Evolutionary conservation across 1,140 invertebrate species (phyloP).

Genomic region (Hycleus phaleratus): DNA sequence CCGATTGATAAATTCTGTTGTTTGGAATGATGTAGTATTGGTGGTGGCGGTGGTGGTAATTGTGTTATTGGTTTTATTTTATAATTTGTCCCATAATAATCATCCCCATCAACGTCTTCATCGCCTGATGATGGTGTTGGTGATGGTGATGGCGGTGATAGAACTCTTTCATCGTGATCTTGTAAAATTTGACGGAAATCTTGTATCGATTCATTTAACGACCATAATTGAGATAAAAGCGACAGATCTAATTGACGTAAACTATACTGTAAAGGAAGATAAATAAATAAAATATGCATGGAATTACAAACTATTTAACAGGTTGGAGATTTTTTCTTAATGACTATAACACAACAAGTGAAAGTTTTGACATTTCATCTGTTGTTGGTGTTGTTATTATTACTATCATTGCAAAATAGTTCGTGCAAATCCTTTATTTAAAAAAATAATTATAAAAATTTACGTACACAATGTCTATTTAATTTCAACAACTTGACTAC

Average conservation of each 20-base stretch:
- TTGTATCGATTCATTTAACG: conserved; percentile 79
- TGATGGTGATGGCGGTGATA: conserved; percentile 54
- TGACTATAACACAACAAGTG: background rate
- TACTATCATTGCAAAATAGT: no score
- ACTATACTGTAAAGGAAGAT: conserved; percentile 57
- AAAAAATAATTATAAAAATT: no score
- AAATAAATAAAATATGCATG: no score
- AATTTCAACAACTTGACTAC: no score
- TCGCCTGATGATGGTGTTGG: conserved; percentile 51
- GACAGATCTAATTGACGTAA: conserved; percentile 77
- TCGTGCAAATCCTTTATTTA: no score
- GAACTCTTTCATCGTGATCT: conserved; percentile 53
- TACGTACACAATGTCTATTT: no score
- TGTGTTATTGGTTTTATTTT: conserved; percentile 26
- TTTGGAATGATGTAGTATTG: background rate
- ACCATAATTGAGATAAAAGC: conserved; percentile 78
- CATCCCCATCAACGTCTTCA: conserved; percentile 46
- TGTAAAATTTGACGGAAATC: conserved; percentile 70
- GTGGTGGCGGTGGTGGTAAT: conserved; percentile 28
- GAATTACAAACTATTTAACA: no score
- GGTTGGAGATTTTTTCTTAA: no score
- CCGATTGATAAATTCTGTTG: no score
- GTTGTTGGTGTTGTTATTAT: background rate
- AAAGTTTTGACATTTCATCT: conserved; percentile 10
- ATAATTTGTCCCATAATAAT: conserved; percentile 31